phyloP scores from a whole-genome alignment of 1,140 invertebrate genomes.

The Drosophila parabipectinata region DNA sequence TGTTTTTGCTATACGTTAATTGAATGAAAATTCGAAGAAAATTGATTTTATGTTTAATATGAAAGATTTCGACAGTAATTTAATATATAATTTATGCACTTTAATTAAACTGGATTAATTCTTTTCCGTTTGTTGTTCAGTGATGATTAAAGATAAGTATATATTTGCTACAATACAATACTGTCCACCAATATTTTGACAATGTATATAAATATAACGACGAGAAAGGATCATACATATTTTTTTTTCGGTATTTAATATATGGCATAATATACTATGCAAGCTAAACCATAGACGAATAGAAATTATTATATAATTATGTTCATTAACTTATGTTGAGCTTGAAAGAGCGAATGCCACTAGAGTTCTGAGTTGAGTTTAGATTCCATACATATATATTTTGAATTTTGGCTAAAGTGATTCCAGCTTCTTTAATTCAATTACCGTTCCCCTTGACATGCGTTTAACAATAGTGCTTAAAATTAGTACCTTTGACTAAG shows the following conservation, averaged over 20 bases:
- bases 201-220: constrained; percentile 69
- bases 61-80: constrained; percentile 70
- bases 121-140: constrained; percentile 28
- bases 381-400: constrained; percentile 41
- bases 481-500: constrained; percentile 78
- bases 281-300: constrained; percentile 69
- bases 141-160: constrained; percentile 70
- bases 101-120: constrained; percentile 75
- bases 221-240: constrained; percentile 61
- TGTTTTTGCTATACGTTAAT: constrained; percentile 56
- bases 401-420: constrained; percentile 34
- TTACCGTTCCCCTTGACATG: constrained; percentile 40
- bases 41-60: constrained; percentile 49
- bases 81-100: constrained; percentile 69
- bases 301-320: constrained; percentile 57
- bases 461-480: constrained; percentile 74
- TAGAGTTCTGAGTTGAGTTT: constrained; percentile 45
- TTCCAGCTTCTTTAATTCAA: constrained; percentile 19
- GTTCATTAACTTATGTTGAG: constrained; percentile 60
- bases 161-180: constrained; percentile 77
- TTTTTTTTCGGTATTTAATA: constrained; percentile 30
- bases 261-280: constrained; percentile 58
- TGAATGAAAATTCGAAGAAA: constrained; percentile 71
- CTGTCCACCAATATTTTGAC: constrained; percentile 75
- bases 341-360: constrained; percentile 63